Evolutionary conservation across 1,140 invertebrate species (phyloP), one percentile per base, ranked within the genome.

Genomic region (Neodiprion virginianus): DNA sequence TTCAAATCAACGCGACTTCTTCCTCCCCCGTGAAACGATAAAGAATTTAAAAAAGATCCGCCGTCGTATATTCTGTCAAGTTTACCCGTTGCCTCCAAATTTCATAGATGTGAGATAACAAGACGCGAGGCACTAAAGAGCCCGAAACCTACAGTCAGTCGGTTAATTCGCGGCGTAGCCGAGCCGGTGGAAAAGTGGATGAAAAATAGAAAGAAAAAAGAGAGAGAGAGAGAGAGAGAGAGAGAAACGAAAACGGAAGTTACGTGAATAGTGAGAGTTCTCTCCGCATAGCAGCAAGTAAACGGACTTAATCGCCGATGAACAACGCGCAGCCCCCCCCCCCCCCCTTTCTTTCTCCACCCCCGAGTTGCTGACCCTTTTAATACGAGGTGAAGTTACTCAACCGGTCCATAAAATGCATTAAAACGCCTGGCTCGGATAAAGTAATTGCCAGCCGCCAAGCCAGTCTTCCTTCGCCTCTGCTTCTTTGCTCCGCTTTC

Each of bases 361-460:
- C 28, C 2, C 28, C n/a, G 11, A 61, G 53, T 8, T 17, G n/a
- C 53, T 61, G 53, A 61, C 53, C 53, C 53, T 17, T 61, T 61
- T 61, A 61, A 61, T 61, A 17, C 53, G 53, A 61, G 53, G 53
- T 61, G 53, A 61, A 61, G 53, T 61, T 61, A 61, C 53, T 61
- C 53, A 61, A 61, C 53, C n/a, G 53, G 53, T 61, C 53, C 53
- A 61, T 61, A 61, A 61, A 61, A 61, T 61, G 53, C 70, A 71
- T 75, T 75, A 71, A 75, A 75, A 75, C 74, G 48, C 70, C 74
- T 71, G 49, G 69, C 69, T 14, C 48, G 73, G 70, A 74, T 74
- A 69, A 69, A 74, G 73, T 74, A 74, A 74, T 74, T 74, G 73
- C 73, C 73, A 61, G 68, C 48, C 70, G 73, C 70, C 67, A 23